phyloP scores from a whole-genome alignment of 2,113 vertebrate genomes.

The Psittacus erithacus region DNA sequence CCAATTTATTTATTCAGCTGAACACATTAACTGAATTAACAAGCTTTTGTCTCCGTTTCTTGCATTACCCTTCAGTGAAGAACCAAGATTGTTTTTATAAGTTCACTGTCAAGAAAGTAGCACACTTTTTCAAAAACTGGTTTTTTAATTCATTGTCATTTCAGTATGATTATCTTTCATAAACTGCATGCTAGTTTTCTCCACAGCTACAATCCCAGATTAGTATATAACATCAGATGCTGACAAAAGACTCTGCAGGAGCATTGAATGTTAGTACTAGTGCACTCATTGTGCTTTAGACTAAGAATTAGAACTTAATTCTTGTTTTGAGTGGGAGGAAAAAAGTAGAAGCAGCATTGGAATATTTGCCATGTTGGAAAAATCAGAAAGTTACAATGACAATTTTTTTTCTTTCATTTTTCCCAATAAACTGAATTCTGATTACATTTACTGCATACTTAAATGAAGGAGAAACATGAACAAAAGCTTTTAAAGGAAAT shows the following conservation, averaged over 20 bases:
- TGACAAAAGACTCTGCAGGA: not conserved
- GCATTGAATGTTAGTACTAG: not conserved
- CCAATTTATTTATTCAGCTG: not conserved
- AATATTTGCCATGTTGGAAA: not conserved
- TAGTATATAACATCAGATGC: not conserved
- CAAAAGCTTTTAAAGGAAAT: constrained; percentile 17
- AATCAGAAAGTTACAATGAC: not conserved
- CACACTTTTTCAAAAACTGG: not conserved
- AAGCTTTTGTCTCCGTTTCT: not conserved
- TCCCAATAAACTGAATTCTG: not conserved
- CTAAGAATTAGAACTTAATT: not conserved
- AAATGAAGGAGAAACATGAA: not conserved
- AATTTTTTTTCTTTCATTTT: not conserved
- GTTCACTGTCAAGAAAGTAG: not conserved
- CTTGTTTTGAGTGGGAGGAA: not conserved
- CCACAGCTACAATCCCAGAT: not conserved
- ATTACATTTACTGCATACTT: not conserved
- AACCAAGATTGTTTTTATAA: not conserved
- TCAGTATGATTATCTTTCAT: not conserved
- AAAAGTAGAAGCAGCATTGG: not conserved
- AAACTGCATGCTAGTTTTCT: not conserved
- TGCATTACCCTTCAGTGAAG: not conserved
- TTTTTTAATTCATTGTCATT: not conserved
- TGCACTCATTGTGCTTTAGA: not conserved
- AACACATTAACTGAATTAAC: not conserved